These are phyloP conservation scores for Drosophila orena DNA, from an alignment of 1,140 invertebrate genomes.

Conservation along the genomic window DNA sequence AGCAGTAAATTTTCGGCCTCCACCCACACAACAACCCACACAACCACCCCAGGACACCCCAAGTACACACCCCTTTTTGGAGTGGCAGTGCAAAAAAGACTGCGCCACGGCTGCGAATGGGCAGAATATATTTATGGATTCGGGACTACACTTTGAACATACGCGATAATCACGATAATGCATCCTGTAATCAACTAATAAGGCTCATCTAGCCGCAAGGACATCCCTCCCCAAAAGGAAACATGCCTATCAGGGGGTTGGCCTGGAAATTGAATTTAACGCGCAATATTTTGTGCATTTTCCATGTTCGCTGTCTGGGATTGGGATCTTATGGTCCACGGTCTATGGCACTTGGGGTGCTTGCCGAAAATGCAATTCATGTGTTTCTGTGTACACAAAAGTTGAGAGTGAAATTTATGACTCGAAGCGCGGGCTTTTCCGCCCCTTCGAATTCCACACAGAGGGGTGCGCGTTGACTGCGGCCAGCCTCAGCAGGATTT, in stretches of 20 bases:
- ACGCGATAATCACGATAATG: constrained; percentile 85
- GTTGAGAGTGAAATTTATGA: constrained; percentile 77
- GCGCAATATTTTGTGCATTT: constrained; percentile 84
- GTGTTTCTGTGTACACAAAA: constrained; percentile 56
- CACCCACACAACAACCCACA: constrained; percentile 23
- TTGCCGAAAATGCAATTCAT: constrained; percentile 81
- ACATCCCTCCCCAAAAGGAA: constrained; percentile 38
- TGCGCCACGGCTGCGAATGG: neutral
- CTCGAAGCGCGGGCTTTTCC: constrained; percentile 49
- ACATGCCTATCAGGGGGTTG: constrained; percentile 34
- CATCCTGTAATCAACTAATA: constrained; percentile 85
- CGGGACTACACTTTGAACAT: constrained; percentile 46
- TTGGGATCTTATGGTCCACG: constrained; percentile 13
- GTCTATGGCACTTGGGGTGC: constrained; percentile 42
- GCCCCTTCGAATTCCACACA: constrained; percentile 23
- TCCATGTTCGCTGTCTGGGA: constrained; percentile 51
- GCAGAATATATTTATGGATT: constrained; percentile 65
- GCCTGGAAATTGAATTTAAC: constrained; percentile 83
- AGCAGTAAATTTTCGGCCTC: constrained; percentile 65
- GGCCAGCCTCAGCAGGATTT: constrained; percentile 63
- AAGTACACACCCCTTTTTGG: constrained; percentile 41
- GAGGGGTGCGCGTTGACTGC: constrained; percentile 63
- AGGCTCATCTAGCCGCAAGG: constrained; percentile 75
- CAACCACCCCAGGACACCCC: constrained; percentile 26
- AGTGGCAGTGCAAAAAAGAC: constrained; percentile 40